Conservation (phyloP, 2,113 vertebrate species). For the Saccopteryx leptura region DNA sequence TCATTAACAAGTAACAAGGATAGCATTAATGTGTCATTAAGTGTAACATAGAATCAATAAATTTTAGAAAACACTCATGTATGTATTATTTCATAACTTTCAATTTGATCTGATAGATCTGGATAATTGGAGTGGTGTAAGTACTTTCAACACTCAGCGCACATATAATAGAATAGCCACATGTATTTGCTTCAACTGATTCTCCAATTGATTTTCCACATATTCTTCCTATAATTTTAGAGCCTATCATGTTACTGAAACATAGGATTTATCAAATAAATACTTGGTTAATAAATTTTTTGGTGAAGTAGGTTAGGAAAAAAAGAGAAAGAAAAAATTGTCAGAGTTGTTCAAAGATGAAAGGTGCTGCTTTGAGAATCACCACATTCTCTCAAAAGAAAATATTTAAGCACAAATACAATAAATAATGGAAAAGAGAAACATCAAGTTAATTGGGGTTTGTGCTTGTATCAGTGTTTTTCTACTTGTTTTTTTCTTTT, state of each 20-base stretch:
- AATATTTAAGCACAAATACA: neutral
- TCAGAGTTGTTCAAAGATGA: neutral
- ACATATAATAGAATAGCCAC: neutral
- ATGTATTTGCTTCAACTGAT: neutral
- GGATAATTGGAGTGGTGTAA: neutral
- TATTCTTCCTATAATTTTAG: neutral
- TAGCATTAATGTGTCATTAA: slow-evolving; percentile 1
- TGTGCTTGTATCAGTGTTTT: neutral
- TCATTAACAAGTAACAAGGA: neutral
- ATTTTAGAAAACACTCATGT: neutral
- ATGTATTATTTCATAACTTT: neutral
- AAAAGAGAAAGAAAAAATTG: neutral
- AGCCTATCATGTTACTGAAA: neutral
- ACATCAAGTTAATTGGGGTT: neutral
- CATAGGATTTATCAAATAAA: neutral
- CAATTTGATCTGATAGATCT: neutral
- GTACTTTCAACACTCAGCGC: neutral
- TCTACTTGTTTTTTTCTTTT: neutral
- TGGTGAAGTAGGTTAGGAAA: neutral
- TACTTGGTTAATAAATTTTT: neutral
- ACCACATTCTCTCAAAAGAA: neutral
- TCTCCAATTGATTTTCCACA: neutral
- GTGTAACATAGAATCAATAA: neutral
- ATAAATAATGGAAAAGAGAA: neutral
- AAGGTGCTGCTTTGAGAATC: neutral